Base-by-base conservation (phyloP, 1,140 invertebrate species). In the Drosophila saltans region DNA sequence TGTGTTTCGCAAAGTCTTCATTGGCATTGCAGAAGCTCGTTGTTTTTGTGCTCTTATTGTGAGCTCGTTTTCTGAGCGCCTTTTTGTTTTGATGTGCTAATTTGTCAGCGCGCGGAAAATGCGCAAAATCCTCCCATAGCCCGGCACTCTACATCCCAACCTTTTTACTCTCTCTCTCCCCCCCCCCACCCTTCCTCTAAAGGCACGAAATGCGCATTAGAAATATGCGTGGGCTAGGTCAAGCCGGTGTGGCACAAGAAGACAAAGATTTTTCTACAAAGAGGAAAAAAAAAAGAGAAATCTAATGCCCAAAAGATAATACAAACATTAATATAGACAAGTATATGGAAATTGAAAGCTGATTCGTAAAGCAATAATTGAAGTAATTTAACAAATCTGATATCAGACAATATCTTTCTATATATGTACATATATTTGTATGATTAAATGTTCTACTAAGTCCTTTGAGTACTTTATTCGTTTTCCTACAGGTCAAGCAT, bases 1-100 rank as follows among this genome's bases (percentile, higher is more conserved):
- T 82, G 76, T 82, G 80, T 82, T 72, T 64, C 57, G 71, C 39
- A 36, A 65, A 68, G 63, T 66, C 66, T 78, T 71, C 66, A 72
- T 70, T 75, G 75, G 65, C 67, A 65, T 26, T 40, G 45, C 52
- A 39, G 36, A 67, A 56, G 69, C 39, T 41, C 64, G 66, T 64
- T 57, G 58, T 74, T 66, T 24, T 59, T 72, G 55, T 66, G 24
- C 55, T 52, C 21, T 60, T 43, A 41, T 66, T 40, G 40, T 45
- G 39, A 57, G 43, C 56, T 39, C 40, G 26, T 59, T 60, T 36
- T 57, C 64, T 71, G 64, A 57, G 60, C 70, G 70, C 60, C 73
- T 83, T 80, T 89, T 89, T 89, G 84, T 89, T 88, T 83, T 80
- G 80, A 88, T 88, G 77, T 77, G 77, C 84, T 89, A 83, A 80